Percentiles rank a stretch among this genome's conserved stretches.
Conservation (phyloP, 2,113 vertebrate genomes). For the Orientallactaga bullata region DNA sequence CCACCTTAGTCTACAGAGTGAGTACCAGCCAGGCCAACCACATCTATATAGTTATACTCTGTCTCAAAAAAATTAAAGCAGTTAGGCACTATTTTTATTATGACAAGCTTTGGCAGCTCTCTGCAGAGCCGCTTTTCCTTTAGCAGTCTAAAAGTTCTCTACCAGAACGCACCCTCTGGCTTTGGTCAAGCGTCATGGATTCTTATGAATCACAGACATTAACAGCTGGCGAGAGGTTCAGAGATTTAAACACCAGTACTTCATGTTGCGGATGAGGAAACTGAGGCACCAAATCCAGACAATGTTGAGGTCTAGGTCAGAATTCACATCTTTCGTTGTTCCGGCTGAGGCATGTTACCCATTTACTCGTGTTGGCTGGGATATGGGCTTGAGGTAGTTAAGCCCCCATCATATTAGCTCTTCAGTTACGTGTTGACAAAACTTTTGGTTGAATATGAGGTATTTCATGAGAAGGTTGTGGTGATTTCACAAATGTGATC, state of each 20-base stretch:
- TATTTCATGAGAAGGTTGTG: background rate
- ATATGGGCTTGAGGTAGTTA: background rate
- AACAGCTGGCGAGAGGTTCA: constrained; percentile 30
- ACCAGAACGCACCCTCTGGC: background rate
- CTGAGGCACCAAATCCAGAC: background rate
- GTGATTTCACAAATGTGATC: constrained; percentile 16
- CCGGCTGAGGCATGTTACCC: background rate
- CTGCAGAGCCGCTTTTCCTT: background rate
- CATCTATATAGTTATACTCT: background rate
- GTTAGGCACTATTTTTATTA: background rate
- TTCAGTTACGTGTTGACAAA: background rate
- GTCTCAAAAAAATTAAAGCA: background rate
- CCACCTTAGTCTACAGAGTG: background rate
- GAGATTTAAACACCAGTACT: background rate
- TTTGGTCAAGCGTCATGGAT: constrained; percentile 1
- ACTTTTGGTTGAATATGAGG: background rate
- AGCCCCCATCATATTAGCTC: background rate
- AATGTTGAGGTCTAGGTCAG: background rate
- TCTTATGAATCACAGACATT: background rate
- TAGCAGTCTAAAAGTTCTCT: background rate
- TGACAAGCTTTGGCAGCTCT: background rate
- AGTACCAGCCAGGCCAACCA: background rate
- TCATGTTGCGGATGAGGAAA: background rate
- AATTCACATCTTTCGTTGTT: constrained; percentile 11
- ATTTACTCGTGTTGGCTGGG: background rate